Percentiles rank a stretch among this genome's conserved stretches.
phyloP scores from a whole-genome alignment of 2,113 vertebrate species.

The Dryoscopus gambensis region DNA sequence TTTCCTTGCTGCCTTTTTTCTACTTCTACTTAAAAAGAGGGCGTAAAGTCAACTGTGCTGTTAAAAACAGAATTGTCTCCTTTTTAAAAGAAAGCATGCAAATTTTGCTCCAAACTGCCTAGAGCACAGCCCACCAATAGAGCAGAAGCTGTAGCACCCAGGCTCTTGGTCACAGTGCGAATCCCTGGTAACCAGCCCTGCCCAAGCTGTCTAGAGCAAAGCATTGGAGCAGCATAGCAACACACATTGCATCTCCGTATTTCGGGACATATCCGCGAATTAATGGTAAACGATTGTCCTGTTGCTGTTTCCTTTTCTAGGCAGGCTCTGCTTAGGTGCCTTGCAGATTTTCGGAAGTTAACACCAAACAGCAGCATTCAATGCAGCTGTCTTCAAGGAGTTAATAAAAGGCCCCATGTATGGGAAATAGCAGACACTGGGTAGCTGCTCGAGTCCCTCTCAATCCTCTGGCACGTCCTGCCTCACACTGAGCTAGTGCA shows the following conservation, averaged over 20 bases:
- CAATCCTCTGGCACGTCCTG: constrained; percentile 26
- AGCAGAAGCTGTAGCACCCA: background rate
- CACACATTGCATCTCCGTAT: background rate
- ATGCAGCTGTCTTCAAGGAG: background rate
- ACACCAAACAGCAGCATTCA: background rate
- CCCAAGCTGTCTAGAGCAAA: background rate
- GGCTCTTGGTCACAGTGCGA: background rate
- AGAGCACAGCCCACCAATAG: background rate
- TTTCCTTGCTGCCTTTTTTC: background rate
- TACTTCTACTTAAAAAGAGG: constrained; percentile 10
- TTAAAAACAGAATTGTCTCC: constrained; percentile 18
- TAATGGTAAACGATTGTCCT: background rate
- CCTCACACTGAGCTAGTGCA: background rate
- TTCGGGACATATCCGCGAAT: background rate
- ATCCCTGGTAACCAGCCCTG: background rate
- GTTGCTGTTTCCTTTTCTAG: background rate
- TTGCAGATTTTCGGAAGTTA: background rate
- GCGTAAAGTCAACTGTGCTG: background rate
- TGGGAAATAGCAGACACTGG: background rate
- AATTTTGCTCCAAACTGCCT: background rate
- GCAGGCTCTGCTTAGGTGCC: background rate
- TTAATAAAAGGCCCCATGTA: background rate
- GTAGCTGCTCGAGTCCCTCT: background rate
- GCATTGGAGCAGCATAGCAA: background rate
- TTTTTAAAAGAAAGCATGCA: background rate